Conservation (phyloP, 2,113 vertebrate genomes). For the Cyanoderma ruficeps region DNA sequence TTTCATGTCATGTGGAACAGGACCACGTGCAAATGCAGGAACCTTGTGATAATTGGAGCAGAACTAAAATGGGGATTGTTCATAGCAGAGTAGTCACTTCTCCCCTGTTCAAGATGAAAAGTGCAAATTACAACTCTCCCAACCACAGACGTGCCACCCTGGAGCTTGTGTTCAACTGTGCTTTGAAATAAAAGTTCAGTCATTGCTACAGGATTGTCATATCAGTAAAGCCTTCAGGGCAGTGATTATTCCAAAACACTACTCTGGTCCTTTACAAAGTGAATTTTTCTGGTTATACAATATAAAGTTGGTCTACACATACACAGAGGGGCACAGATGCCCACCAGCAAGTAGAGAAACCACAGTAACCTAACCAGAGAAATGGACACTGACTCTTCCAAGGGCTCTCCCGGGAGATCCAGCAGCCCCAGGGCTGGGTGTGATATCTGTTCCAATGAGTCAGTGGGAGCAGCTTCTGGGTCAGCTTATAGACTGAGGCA, state of each 20-base stretch:
- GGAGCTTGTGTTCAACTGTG: not conserved
- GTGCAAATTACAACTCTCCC: not conserved
- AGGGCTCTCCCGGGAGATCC: not conserved
- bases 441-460: not conserved
- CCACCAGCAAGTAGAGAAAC: not conserved
- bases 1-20: not conserved
- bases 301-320: not conserved
- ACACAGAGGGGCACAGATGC: not conserved
- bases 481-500: not conserved
- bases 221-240: not conserved
- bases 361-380: not conserved
- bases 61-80: not conserved
- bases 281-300: not conserved
- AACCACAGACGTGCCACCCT: not conserved
- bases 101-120: not conserved
- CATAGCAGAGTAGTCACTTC: not conserved
- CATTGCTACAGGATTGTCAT: not conserved
- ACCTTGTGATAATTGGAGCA: not conserved
- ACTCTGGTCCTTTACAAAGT: not conserved
- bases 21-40: not conserved
- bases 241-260: not conserved
- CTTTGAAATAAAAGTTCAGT: not conserved
- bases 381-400: not conserved
- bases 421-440: not conserved
- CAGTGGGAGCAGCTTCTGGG: not conserved